Conservation (phyloP, 2,888 invertebrate species). For the Calameuta idolon region DNA sequence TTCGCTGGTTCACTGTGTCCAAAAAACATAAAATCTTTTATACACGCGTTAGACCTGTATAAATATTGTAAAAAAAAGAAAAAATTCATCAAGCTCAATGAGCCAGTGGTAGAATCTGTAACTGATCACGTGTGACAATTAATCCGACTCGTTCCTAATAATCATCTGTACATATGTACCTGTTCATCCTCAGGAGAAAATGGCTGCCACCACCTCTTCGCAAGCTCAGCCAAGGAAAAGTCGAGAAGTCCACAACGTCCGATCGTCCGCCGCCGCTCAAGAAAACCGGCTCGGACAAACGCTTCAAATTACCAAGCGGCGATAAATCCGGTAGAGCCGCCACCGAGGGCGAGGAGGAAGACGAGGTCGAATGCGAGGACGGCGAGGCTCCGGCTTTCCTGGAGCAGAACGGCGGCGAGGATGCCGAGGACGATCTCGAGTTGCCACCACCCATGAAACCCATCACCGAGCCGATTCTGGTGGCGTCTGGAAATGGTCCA, state of each 20-base stretch:
- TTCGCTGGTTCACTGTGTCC: not conserved
- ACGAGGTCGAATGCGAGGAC: constrained; percentile 53
- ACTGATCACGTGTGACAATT: not conserved
- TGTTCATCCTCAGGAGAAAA: constrained; percentile 76
- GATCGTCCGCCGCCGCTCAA: constrained; percentile 72
- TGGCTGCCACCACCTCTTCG: constrained; percentile 90
- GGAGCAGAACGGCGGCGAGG: constrained; percentile 75
- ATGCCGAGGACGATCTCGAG: constrained; percentile 85
- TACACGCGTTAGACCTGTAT: not conserved
- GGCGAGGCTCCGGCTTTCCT: constrained; percentile 57
- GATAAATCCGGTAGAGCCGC: constrained; percentile 49
- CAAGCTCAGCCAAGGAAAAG: constrained; percentile 90
- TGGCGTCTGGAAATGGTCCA: constrained; percentile 60
- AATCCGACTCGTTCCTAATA: not conserved
- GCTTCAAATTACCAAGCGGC: constrained; percentile 76
- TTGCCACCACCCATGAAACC: constrained; percentile 97
- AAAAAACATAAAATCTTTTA: not conserved
- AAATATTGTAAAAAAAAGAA: not conserved
- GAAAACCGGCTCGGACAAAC: constrained; percentile 86
- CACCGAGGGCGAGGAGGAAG: constrained; percentile 67
- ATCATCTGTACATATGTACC: not conserved
- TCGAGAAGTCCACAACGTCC: constrained; percentile 76
- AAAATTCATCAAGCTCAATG: not conserved
- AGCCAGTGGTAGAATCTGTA: not conserved
- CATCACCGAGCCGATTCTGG: constrained; percentile 79